A percentile compares a stretch with the other conserved stretches of the same genome.
Evolutionary conservation across 2,797 vertebrate genomes (phyloP).

Genomic region (Urocyon cinereoargenteus): DNA sequence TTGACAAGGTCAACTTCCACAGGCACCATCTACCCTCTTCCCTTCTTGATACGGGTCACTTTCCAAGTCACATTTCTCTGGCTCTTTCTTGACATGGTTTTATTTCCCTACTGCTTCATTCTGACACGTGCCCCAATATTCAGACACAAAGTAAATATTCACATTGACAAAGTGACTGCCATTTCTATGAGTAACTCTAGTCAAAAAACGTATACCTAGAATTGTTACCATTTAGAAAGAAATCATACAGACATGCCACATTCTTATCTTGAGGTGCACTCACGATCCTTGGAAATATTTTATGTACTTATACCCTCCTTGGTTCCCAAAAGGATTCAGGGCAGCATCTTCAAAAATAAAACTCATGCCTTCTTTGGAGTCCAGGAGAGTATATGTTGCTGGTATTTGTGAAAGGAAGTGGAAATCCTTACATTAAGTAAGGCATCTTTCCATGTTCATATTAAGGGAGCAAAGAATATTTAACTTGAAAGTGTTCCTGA

Average conservation of each 20-base stretch:
- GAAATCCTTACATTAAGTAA: neutral
- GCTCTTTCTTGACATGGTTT: neutral
- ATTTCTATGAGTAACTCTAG: neutral
- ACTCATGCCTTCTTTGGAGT: neutral
- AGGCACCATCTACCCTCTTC: neutral
- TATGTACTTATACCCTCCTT: neutral
- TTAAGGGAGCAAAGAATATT: neutral
- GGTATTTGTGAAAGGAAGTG: slow-evolving; percentile 19
- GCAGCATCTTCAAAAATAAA: neutral
- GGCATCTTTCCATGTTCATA: neutral
- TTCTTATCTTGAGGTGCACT: neutral
- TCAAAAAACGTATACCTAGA: neutral
- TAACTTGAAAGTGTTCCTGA: slow-evolving; percentile 8
- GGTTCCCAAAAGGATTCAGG: neutral
- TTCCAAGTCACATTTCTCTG: neutral
- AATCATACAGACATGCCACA: neutral
- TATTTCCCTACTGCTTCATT: neutral
- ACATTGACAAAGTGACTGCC: neutral
- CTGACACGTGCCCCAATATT: neutral
- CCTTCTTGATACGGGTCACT: neutral
- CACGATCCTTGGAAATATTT: neutral
- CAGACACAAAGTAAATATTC: neutral
- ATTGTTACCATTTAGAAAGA: neutral
- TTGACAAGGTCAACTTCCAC: neutral
- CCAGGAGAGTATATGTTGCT: neutral